Percentiles rank a stretch among this genome's conserved stretches.
phyloP scores from a whole-genome alignment of 2,888 invertebrate species.

The Atrina japonica region DNA sequence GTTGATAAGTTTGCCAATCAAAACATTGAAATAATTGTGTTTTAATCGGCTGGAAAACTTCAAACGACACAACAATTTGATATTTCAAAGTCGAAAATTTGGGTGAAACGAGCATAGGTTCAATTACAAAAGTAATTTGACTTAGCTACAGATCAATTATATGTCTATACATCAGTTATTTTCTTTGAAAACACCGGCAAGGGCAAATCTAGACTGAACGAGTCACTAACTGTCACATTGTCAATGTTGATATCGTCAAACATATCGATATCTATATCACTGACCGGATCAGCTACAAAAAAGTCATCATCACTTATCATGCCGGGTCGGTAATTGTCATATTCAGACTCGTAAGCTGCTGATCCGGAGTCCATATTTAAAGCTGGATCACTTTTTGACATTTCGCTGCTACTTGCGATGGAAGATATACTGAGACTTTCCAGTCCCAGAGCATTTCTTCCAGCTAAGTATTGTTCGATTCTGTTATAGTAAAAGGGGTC shows the following conservation, averaged over 20 bases:
- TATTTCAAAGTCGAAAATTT: too few species aligned
- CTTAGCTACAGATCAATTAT: too few species aligned
- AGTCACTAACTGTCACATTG: slow-evolving; percentile 78
- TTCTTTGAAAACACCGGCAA: slow-evolving; percentile 67
- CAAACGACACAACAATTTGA: too few species aligned
- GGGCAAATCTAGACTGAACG: slow-evolving; percentile 77
- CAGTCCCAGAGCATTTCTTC: slow-evolving; percentile 59
- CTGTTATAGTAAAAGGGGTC: slow-evolving; percentile 41
- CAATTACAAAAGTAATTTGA: too few species aligned
- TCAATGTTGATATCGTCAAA: slow-evolving; percentile 79
- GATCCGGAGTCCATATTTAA: slow-evolving; percentile 77
- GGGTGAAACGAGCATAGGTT: too few species aligned
- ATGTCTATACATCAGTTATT: slow-evolving; percentile 72
- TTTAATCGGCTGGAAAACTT: too few species aligned
- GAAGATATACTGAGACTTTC: slow-evolving; percentile 79
- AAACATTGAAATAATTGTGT: too few species aligned
- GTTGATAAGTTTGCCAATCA: too few species aligned
- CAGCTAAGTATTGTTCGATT: slow-evolving; percentile 65
- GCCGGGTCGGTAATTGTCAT: slow-evolving; percentile 85
- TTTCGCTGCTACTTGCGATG: slow-evolving; percentile 78
- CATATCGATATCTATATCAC: slow-evolving; percentile 80
- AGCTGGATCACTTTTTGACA: slow-evolving; percentile 78
- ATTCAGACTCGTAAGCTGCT: slow-evolving; percentile 88
- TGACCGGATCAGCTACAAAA: slow-evolving; percentile 78
- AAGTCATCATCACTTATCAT: slow-evolving; percentile 81